Evolutionary conservation across 2,797 vertebrate genomes (phyloP), one percentile per base, ranked within the genome.

Genomic region (Oceanodroma leucorhoa): DNA sequence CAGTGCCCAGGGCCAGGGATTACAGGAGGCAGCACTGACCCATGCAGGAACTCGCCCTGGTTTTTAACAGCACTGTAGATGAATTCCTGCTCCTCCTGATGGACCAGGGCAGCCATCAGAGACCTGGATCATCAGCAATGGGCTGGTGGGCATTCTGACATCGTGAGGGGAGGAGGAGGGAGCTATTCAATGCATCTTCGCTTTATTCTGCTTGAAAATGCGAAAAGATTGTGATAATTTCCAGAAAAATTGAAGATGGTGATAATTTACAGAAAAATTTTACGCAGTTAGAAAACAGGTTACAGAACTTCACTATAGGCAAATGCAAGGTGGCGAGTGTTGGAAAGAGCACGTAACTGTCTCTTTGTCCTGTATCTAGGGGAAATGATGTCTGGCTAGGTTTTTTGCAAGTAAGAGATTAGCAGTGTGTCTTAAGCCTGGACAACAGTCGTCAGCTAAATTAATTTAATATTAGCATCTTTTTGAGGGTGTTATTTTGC

Each of bases 1-100:
- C 60, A 48, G 14, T 69, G 45, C 24, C 24, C 0, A 0, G 24
- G 53, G 15, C 13, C 27, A 38, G 27, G 30, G 7, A 2, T 69
- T 65, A 34, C 22, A 48, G 46, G 41, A 65, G 64, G 9, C 29
- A 50, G 10, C 38, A 53, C 1, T 69, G 58, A 69, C 27, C 32
- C 15, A 6, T n/a, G 22, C 29, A 48, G 50, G 19, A 85, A 14
- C 45, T 86, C 36, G 30, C 12, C 10, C 19, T 1, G 1, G 2
- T 18, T 88, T 93, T 85, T 82, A 51, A 23, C 50, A 64, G 20
- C 23, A 14, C 19, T 45, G 26, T 21, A 50, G 54, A 16, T 80
- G 57, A 82, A 83, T 53, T 83, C 19, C 36, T 65, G 29, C 18
- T 80, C 27, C 54, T 89, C n/a, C 70, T 67, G 26, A 21, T 20